Base-by-base conservation (phyloP, 2,888 invertebrate species). In the Beris chalybata region DNA sequence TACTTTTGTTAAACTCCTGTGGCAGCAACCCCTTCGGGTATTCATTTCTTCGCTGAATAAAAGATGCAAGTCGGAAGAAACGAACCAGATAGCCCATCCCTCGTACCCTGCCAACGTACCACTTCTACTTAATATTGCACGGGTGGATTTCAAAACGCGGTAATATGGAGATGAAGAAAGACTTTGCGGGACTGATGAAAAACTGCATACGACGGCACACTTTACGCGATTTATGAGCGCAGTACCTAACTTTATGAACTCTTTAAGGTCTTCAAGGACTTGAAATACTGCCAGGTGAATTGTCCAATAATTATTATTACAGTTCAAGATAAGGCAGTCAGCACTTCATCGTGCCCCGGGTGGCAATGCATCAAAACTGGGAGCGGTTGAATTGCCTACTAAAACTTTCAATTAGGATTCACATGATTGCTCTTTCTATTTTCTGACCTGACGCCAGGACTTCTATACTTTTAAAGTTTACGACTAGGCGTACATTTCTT, bases 201-300 rank as follows among this genome's bases (percentile, higher is more conserved):
- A 59, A n/a, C 13, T 47, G 58, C 58, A 59, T 48, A 59, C 47
- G 7, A 50, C 50, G 52, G 9, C 50, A 52, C 61, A 52, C 50
- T 61, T 50, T 29, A 52, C 22, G 52, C 61, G 61, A 61, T 61
- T 61, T 50, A 61, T 61, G 50, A 50, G 38, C 45, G 11, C 38
- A 32, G 43, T 61, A 50, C 15, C 38, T n/a, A 53, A 30, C 53
- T 53, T 56, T 43, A 43, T 43, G 55, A 56, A 56, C 43, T 53
- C 30, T 22, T 30, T 31, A 30, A 53, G 7, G 53, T 5, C 30
- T 11, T 30, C 6, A 30, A 29, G 31, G 15, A 9, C 9, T 32
- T 31, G 38, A 32, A 32, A 56, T 38, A 38, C 38, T 56, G 55
- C 38, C 55, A 56, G 55, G 38, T 56, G 13, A 38, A 38, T 43